Base-by-base conservation (phyloP, 1,140 invertebrate genomes). In the Habropoda laboriosa region DNA sequence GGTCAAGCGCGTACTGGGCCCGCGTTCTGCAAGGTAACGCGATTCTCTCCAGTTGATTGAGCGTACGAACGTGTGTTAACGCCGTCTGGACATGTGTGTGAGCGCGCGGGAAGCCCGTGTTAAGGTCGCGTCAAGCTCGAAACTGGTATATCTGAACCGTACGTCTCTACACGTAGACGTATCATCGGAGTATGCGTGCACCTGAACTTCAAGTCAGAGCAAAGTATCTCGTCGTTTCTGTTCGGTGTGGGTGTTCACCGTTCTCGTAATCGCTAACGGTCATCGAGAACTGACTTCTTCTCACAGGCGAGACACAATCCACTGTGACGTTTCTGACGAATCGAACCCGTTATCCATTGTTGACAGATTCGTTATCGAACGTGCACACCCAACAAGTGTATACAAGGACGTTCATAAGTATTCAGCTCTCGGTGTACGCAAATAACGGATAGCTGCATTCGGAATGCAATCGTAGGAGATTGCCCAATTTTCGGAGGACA, bases 21-120 rank as follows among this genome's bases (percentile, higher is more conserved):
- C 79, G 83, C 70, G 82, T 72, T 85, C 83, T 68, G 85, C 86
- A 89, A 91, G 88, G 89, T 92, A 92, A 92, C 86, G 87, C 86
- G 89, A 92, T 89, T 87, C 87, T 91, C 90, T 88, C 82, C 88
- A 88, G 86, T 90, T 90, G 90, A 92, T 92, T 89, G 89, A 91
- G 82, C 86, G 82, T 87, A 86, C 67, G 85, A 89, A 89, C 82
- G 89, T 90, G 89, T 89, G 80, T 84, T 80, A 76, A 84, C 49
- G 64, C 58, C 51, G 40, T 24, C 35, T 35, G 61, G 10, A 35
- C 42, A 38, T 58, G 57, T 75, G 80, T 68, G 75, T 40, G 67
- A 16, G 68, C 30, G 42, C 27, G 55, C 76, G 82, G 73, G 66
- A 40, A 61, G 49, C 40, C 45, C 40, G 61, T 58, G 74, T 51